Percentiles rank a stretch among this genome's conserved stretches.
Conservation (phyloP, 2,888 invertebrate species). For the Hesperia comma region DNA sequence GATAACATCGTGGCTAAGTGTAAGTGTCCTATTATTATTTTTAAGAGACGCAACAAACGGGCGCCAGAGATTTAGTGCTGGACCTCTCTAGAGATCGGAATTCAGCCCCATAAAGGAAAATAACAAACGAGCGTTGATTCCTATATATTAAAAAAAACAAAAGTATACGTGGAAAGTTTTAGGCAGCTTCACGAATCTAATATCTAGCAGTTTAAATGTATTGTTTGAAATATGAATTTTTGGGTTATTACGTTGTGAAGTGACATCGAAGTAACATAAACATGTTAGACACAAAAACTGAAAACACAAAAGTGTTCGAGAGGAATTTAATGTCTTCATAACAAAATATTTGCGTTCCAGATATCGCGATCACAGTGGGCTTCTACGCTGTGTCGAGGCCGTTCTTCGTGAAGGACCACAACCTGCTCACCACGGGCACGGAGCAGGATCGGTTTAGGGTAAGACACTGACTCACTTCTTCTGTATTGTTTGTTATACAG, state of each 20-base stretch:
- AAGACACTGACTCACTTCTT: constrained; percentile 37
- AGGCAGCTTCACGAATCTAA: too few relatives aligned
- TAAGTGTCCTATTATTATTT: constrained; percentile 62
- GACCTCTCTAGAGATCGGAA: too few relatives aligned
- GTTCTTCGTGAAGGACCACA: constrained; percentile 91
- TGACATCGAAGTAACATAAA: too few relatives aligned
- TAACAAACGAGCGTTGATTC: too few relatives aligned
- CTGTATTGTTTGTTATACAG: not conserved
- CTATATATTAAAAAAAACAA: too few relatives aligned
- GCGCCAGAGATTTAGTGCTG: not conserved
- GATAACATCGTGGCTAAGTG: constrained; percentile 99
- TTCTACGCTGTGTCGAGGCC: constrained; percentile 97
- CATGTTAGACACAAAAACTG: too few relatives aligned
- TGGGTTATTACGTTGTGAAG: too few relatives aligned
- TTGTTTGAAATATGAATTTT: too few relatives aligned
- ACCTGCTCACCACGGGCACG: constrained; percentile 85
- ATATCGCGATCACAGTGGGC: constrained; percentile 97
- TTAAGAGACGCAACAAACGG: not conserved
- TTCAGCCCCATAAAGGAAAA: too few relatives aligned
- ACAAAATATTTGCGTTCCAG: constrained; percentile 72
- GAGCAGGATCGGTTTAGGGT: constrained; percentile 93
- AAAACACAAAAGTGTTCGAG: too few relatives aligned
- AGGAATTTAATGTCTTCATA: not conserved
- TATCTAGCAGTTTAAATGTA: too few relatives aligned
- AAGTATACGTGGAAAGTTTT: too few relatives aligned